Base-by-base conservation (phyloP, 37 sponge, comb jelly and placozoan species). In the Halisarca cf. caerulea region DNA sequence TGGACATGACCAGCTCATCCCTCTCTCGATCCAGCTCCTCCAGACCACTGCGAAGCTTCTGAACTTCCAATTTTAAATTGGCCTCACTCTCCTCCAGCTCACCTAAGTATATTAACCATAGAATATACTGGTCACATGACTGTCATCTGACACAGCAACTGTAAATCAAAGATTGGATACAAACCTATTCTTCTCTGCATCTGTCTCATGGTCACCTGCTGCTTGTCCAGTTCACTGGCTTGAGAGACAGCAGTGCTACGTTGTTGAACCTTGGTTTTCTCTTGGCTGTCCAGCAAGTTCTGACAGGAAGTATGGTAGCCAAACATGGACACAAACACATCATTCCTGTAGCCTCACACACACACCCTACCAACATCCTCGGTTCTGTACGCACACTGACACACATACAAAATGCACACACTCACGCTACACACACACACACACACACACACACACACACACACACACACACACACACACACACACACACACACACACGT, bases 1-100 rank as follows among this genome's bases (percentile, higher is more conserved):
- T 70, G 25, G 91, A 85, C 21, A 68, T 51, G 23, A 77, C 51
- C 58, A 96, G 78, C 15, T 66, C 17, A 73, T 96, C 96, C 0
- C 87, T 83, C 44, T 93, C 96, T 38, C 83, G 62, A 39, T 91
- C 89, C 62, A 93, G 82, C 43, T 59, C 66, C 15, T 66, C 27
- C 36, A 96, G 85, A 21, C 82, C 88, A 59, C 79, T 47, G 11
- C 58, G 79, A 34, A 96, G 68, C 66, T 92, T 88, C 28, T 62
- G 74, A 15, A 95, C 32, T 80, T 85, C 70, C 40, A 70, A 83
- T 21, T 91, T 82, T 44, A 57, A 55, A 38, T 54, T 51, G 17
- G 17, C 82, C 74, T 86, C 66, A 53, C 86, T 86, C 0, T 66
- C 53, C 59, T 89, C 74, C 57, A 95, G 72, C 32, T 91, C 66